phyloP scores from a whole-genome alignment of 2,113 vertebrate species.

The Sus scrofa region DNA sequence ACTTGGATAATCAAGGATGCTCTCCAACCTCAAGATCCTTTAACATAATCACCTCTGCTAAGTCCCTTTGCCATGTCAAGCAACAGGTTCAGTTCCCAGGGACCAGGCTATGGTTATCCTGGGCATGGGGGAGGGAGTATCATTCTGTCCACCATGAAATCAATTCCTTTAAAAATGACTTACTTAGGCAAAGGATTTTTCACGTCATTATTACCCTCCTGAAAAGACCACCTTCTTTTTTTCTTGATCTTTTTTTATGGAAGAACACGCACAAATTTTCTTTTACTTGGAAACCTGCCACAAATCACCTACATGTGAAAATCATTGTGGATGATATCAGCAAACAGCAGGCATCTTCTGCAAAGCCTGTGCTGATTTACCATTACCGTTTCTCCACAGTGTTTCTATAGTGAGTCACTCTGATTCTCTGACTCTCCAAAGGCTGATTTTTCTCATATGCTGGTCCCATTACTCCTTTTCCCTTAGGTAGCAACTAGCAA shows the following conservation, averaged over 20 bases:
- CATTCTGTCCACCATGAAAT: background rate
- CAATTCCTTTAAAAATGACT: background rate
- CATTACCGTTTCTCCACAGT: background rate
- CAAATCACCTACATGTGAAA: background rate
- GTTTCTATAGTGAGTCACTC: background rate
- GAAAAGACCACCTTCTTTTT: background rate
- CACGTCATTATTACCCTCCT: background rate
- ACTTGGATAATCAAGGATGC: background rate
- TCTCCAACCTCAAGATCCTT: background rate
- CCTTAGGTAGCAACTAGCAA: background rate
- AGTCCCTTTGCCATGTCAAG: background rate
- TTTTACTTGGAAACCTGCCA: background rate
- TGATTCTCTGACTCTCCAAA: background rate
- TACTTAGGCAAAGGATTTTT: background rate
- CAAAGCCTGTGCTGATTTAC: background rate
- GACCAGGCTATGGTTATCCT: background rate
- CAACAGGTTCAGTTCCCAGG: background rate
- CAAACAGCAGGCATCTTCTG: background rate
- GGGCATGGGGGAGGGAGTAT: background rate
- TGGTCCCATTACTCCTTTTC: background rate
- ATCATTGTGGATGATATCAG: background rate
- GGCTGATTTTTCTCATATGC: background rate
- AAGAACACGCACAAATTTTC: background rate
- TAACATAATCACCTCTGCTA: background rate
- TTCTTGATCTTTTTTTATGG: background rate